A percentile compares a stretch with the other conserved stretches of the same genome.
Evolutionary conservation across 2,113 vertebrate genomes (phyloP).

Genomic region (Cyphomyrus plagiostoma): DNA sequence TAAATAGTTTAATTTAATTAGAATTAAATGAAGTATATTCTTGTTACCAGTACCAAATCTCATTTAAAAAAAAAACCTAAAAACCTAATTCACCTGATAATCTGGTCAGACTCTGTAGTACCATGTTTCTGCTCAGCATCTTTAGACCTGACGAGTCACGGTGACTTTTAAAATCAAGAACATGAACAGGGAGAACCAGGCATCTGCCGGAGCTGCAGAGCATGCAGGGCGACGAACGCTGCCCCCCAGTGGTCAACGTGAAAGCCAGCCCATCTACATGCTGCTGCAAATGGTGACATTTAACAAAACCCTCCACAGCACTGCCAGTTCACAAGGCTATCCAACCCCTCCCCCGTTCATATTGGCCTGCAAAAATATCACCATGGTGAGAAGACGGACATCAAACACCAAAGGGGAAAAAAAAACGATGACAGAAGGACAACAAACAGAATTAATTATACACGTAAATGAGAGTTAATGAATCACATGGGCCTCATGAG

Average conservation of each 20-base stretch:
- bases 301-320: neutral
- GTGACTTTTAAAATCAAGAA: neutral
- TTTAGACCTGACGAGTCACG: neutral
- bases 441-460: neutral
- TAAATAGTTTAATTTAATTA: neutral
- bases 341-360: neutral
- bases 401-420: neutral
- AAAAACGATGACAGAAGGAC: neutral
- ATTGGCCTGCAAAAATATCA: neutral
- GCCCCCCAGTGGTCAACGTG: neutral
- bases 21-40: neutral
- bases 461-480: neutral
- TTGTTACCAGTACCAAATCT: neutral
- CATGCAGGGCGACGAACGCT: neutral
- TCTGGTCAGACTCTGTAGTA: neutral
- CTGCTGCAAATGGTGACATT: neutral
- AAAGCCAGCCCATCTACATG: neutral
- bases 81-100: neutral
- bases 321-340: neutral
- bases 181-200: neutral
- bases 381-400: constrained; percentile 8
- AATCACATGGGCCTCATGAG: neutral
- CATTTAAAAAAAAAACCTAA: neutral
- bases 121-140: neutral
- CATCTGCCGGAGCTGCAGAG: neutral